Conservation (phyloP, 2,113 vertebrate genomes). For the Sinocyclocheilus anshuiensis region DNA sequence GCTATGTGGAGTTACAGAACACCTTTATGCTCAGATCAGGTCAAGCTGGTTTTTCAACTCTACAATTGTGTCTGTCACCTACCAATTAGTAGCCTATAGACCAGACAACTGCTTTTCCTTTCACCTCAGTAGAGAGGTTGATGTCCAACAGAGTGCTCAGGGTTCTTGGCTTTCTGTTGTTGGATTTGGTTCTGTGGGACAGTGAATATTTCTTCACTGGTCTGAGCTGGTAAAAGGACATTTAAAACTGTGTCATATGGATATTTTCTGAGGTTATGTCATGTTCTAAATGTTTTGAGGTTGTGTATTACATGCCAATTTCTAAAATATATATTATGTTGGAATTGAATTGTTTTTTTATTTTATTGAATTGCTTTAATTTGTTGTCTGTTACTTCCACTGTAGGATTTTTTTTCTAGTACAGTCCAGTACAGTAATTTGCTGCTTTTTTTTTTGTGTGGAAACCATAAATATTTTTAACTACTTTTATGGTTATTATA, state of each 20-base stretch:
- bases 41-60: slow-evolving; percentile 25
- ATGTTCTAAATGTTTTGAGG: background rate
- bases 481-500: no score
- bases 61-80: background rate
- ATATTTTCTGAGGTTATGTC: background rate
- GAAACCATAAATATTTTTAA: no score
- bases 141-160: background rate
- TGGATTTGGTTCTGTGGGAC: slow-evolving; percentile 18
- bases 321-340: background rate
- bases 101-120: background rate
- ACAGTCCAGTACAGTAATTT: no score
- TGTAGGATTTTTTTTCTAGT: background rate
- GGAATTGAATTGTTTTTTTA: no score
- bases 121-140: slow-evolving; percentile 7
- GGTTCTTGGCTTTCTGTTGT: background rate
- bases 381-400: background rate
- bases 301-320: background rate
- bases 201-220: background rate
- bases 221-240: background rate
- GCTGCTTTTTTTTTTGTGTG: no score
- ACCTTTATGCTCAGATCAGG: slow-evolving; percentile 23
- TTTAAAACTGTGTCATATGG: background rate
- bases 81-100: background rate
- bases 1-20: background rate
- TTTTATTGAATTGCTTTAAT: background rate